Percentiles rank a stretch among this genome's conserved stretches.
Evolutionary conservation across 30 jellyfish, hydroid and myxozoan species (phyloP).

Genomic region (Haliclystus octoradiatus): DNA sequence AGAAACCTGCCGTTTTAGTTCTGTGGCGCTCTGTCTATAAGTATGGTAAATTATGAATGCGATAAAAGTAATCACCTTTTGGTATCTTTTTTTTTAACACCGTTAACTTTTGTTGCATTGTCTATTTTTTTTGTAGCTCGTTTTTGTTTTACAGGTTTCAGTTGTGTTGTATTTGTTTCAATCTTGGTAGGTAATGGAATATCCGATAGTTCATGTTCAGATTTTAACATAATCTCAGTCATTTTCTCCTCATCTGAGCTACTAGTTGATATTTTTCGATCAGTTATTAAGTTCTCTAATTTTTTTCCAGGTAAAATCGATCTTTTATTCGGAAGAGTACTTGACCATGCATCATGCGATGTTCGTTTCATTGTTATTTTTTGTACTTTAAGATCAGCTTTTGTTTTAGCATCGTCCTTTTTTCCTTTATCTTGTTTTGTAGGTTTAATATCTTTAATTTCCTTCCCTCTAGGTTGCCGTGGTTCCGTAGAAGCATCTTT

Average conservation of each 20-base stretch:
- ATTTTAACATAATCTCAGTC: constrained; percentile 13
- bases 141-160: too few relatives aligned
- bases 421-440: constrained; percentile 41
- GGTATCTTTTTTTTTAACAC: constrained; percentile 38
- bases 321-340: constrained; percentile 3
- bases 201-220: neutral
- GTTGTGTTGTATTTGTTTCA: neutral
- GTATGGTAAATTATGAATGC: too few relatives aligned
- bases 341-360: constrained; percentile 81
- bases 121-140: neutral
- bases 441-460: neutral
- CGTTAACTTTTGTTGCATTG: constrained; percentile 16
- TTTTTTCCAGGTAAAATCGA: neutral
- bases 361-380: constrained; percentile 64
- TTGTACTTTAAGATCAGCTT: constrained; percentile 67
- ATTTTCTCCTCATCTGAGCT: constrained; percentile 44
- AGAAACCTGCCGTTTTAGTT: too few relatives aligned
- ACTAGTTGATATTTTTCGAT: constrained; percentile 44
- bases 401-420: constrained; percentile 38
- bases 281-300: constrained; percentile 51
- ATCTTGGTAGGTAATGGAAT: neutral
- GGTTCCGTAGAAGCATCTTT: constrained; percentile 14
- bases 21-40: too few relatives aligned
- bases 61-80: too few relatives aligned
- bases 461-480: constrained; percentile 3